These are phyloP conservation scores for Psilopogon haemacephalus DNA, from an alignment of 2,113 vertebrate genomes.

Conservation along the genomic window DNA sequence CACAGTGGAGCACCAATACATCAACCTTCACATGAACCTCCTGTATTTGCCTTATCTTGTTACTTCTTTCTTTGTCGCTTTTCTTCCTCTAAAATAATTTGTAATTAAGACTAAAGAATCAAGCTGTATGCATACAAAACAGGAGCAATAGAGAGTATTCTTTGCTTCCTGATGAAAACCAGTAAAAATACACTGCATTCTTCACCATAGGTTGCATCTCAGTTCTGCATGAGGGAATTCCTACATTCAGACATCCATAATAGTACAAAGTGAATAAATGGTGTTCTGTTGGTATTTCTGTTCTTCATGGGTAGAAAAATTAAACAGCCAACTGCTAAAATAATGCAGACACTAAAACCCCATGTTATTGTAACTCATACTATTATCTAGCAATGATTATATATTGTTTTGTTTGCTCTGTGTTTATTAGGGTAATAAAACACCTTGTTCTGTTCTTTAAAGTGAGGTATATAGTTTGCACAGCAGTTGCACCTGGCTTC, in stretches of 20 bases:
- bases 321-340: background rate
- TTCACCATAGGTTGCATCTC: background rate
- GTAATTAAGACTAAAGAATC: background rate
- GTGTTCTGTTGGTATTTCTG: background rate
- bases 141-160: background rate
- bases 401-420: background rate
- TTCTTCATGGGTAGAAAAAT: background rate
- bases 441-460: background rate
- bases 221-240: background rate
- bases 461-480: background rate
- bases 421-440: background rate
- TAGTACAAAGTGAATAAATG: background rate
- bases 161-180: background rate
- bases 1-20: background rate
- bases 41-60: background rate
- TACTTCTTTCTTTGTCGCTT: background rate
- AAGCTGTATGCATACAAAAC: background rate
- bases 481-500: background rate
- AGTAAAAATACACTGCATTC: background rate
- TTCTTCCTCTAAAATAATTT: background rate
- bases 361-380: no score
- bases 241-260: background rate
- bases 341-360: background rate
- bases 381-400: background rate
- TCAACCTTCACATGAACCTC: background rate